Evolutionary conservation across 2,888 invertebrate species (phyloP).

Genomic region (Drosophila recens): DNA sequence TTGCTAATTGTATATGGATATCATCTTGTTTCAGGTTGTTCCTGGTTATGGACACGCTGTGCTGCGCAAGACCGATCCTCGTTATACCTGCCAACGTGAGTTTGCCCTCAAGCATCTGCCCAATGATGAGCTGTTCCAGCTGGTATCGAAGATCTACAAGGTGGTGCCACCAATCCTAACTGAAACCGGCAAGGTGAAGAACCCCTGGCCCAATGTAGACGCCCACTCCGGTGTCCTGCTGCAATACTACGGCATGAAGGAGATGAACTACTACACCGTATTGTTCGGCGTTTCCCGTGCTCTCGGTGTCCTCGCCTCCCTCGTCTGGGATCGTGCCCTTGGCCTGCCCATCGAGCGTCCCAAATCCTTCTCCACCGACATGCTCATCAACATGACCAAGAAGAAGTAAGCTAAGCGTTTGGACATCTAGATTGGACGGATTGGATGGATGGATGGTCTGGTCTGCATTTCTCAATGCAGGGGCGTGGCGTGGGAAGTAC

Average conservation of each 20-base stretch:
- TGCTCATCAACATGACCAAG: slow-evolving; percentile 85
- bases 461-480: slow-evolving; percentile 28
- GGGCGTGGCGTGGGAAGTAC: slow-evolving; percentile 38
- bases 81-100: slow-evolving; percentile 93
- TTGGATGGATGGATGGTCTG: slow-evolving; percentile 21
- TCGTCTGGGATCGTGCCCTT: slow-evolving; percentile 93
- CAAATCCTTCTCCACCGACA: slow-evolving; percentile 91
- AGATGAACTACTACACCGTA: slow-evolving; percentile 96
- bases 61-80: slow-evolving; percentile 93
- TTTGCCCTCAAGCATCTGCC: slow-evolving; percentile 94
- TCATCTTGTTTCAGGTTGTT: slow-evolving; percentile 87
- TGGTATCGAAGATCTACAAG: slow-evolving; percentile 93
- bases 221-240: slow-evolving; percentile 94
- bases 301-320: slow-evolving; percentile 91
- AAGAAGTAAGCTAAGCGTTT: slow-evolving; percentile 77
- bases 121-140: slow-evolving; percentile 91
- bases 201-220: slow-evolving; percentile 97
- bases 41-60: slow-evolving; percentile 97
- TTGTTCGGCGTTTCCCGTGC: slow-evolving; percentile 95
- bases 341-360: slow-evolving; percentile 93
- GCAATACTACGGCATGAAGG: slow-evolving; percentile 94
- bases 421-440: background rate
- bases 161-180: slow-evolving; percentile 93
- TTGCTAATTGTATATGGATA: no score
- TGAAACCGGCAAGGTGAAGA: slow-evolving; percentile 94